Conservation (phyloP, 2,113 vertebrate genomes). For the Gopherus flavomarginatus region DNA sequence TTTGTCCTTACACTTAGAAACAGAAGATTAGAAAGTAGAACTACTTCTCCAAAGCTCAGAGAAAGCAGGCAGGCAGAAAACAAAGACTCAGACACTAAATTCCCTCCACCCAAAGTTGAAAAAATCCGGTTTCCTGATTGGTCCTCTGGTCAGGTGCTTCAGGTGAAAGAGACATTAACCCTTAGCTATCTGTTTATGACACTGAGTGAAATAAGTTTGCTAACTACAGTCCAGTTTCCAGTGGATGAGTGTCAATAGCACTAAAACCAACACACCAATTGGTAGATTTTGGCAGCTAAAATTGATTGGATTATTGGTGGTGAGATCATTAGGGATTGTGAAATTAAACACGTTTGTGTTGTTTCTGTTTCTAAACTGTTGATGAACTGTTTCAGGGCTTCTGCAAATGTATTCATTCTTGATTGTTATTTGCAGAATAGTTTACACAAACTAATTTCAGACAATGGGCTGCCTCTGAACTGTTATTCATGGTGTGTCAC, state of each 20-base stretch:
- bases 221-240: not conserved
- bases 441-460: not conserved
- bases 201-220: fast-evolving
- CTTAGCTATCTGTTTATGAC: too few relatives aligned
- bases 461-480: fast-evolving
- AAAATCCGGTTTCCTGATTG: too few relatives aligned
- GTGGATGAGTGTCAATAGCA: not conserved
- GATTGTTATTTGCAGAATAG: not conserved
- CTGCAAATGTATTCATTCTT: not conserved
- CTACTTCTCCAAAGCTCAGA: too few relatives aligned
- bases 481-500: not conserved
- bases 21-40: too few relatives aligned
- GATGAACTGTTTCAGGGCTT: not conserved
- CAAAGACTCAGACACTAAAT: too few relatives aligned
- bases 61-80: too few relatives aligned
- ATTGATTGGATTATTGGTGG: not conserved
- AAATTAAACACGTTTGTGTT: not conserved
- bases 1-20: too few relatives aligned
- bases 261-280: not conserved
- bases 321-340: not conserved
- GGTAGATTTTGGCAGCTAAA: not conserved
- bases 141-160: too few relatives aligned
- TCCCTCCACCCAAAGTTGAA: too few relatives aligned
- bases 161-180: too few relatives aligned
- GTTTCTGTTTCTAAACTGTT: not conserved